Base-by-base conservation (phyloP, 2,888 invertebrate species). In the Drosophila bunnanda region DNA sequence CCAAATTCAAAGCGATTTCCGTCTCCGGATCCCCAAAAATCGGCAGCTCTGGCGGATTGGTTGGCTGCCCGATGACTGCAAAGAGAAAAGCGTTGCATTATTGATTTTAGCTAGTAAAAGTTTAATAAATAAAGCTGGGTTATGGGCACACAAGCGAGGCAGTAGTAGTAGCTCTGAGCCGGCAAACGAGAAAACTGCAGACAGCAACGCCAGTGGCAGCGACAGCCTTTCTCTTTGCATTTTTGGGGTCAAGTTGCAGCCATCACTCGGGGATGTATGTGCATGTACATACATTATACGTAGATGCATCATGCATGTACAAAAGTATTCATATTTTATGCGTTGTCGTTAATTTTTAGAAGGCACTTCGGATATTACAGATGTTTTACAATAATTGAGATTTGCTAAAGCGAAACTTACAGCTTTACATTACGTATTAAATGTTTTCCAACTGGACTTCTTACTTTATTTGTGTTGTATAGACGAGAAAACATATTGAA, bases 1-100 rank as follows among this genome's bases (percentile, higher is more conserved):
- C 94, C 70, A 97, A 94, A 82, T 96, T 96, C 83, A 97, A 92
- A 69, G 95, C 94, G 78, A 97, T 95, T 92, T 96, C 95, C 71
- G 95, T 95, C 90, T 94, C 95, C 17, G 97, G 96, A 91, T 96
- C 95, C 39, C 98, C 98, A 58, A 95, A 95, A 90, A 98, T 96
- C 68, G 98, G 97, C 87, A 98, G 93, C 89, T 96, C 96, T 62
- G 94, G 93, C 56, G 97, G 98, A 79, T 94, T 94, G 75, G 97
- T 97, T 89, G 94, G 95, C 94, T 98, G 98, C 93, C 95, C 95
- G 90, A 96, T 95, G 93, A 95, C 97, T 97, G 94, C 55, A 94
- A 93, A 70, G 56, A 59, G 34, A 53, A 75, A 58, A 72, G 50
- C 62, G 67, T 73, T 30, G 59, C 59, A 73, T 62, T 53, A 56